Conservation (phyloP, 2,113 vertebrate genomes). For the Stictonetta naevosa region DNA sequence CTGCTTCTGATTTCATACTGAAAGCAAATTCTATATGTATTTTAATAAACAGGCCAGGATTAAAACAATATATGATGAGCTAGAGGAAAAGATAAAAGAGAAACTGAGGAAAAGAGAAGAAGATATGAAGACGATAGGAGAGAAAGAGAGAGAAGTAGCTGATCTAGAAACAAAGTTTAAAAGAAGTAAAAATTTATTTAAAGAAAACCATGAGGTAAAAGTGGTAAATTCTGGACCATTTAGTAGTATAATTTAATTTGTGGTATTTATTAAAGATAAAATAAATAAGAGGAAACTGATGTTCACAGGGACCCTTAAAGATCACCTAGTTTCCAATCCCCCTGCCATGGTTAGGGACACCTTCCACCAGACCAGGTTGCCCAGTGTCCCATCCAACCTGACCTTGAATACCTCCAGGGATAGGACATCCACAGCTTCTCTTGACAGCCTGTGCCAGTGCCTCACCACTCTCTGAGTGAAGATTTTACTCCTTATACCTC, state of each 20-base stretch:
- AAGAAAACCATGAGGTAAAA: constrained; percentile 48
- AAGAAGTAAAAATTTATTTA: constrained; percentile 28
- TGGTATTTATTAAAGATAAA: background rate
- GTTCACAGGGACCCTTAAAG: background rate
- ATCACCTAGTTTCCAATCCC: background rate
- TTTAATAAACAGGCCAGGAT: constrained; percentile 59
- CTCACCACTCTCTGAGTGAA: no score
- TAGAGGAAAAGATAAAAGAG: constrained; percentile 7
- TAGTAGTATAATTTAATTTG: background rate
- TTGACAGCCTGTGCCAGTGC: no score
- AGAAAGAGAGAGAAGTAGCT: constrained; percentile 16
- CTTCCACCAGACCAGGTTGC: background rate
- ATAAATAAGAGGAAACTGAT: background rate
- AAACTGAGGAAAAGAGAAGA: constrained; percentile 39
- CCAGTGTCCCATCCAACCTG: no score
- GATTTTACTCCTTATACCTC: no score
- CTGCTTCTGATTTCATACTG: background rate
- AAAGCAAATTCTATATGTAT: background rate
- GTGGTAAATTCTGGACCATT: background rate
- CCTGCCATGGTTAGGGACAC: background rate
- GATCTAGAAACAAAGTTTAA: constrained; percentile 58
- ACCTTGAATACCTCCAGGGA: no score
- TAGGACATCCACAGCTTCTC: no score
- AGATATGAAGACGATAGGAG: constrained; percentile 47
- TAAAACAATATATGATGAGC: background rate